Conservation (phyloP, 2,113 vertebrate species). For the Solea solea region DNA sequence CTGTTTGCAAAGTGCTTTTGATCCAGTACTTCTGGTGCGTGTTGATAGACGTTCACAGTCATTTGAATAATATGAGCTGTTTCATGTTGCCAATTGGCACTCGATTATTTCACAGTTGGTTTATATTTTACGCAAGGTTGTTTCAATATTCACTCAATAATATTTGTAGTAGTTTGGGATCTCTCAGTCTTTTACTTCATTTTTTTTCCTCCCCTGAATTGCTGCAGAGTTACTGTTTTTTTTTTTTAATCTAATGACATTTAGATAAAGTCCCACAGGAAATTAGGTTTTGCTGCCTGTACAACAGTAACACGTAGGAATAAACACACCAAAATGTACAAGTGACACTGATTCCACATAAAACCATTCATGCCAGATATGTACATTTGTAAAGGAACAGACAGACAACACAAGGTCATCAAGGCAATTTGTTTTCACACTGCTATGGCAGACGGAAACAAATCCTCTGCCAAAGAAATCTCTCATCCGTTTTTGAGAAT, state of each 20-base stretch:
- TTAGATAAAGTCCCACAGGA: background rate
- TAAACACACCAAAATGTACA: too few species aligned
- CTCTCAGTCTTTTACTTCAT: background rate
- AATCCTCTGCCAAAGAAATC: background rate
- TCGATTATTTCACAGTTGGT: background rate
- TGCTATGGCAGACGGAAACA: background rate
- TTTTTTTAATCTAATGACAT: background rate
- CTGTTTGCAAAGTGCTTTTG: background rate
- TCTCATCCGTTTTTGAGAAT: background rate
- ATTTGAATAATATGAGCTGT: background rate
- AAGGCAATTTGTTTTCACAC: background rate
- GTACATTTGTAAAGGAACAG: background rate
- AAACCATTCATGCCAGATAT: too few species aligned
- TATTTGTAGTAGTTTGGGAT: background rate
- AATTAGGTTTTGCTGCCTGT: too few species aligned
- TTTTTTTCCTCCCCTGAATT: background rate
- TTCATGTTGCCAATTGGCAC: background rate
- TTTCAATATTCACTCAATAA: background rate
- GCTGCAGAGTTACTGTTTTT: background rate
- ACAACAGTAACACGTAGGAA: too few species aligned
- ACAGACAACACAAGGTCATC: background rate
- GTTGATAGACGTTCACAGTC: too few species aligned
- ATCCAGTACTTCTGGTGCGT: too few species aligned
- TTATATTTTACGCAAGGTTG: background rate
- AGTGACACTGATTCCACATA: too few species aligned